Evolutionary conservation across 2,113 vertebrate genomes (phyloP), one percentile per base, ranked within the genome.

Genomic region (Muscicapa adusta): DNA sequence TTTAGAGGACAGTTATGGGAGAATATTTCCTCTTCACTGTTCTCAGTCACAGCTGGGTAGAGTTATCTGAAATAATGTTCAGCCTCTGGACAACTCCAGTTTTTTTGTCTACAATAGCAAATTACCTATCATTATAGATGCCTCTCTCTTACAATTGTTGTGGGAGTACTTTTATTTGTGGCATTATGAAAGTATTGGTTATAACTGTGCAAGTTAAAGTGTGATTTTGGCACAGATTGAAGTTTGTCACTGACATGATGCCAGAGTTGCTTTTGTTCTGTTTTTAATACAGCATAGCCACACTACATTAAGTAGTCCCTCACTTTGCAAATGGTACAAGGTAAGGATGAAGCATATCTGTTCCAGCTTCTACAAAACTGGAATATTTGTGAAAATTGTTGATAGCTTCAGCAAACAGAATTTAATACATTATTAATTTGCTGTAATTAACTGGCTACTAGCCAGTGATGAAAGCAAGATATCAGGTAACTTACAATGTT

Each of bases 401-500:
- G 2, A 72, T 72, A 70, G 29, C 31, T 78, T 87, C 61, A 54
- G 28, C 14, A 89, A 92, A 79, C 89, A 78, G 62, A 57, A 91
- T 86, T 84, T 36, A 63, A 74, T 68, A 74, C 26, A 6, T 68
- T 92, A 81, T 89, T 87, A 93, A 78, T 88, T 87, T 38, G 12
- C 31, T 75, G 20, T 94, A 95, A 93, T 93, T 91, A 85, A 68
- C 57, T 92, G 94, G 83, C 61, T 50, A 29, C 25, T 78, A 87
- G 70, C 84, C 91, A 89, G 6, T 13, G 66, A 85, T 91, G 45
- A 78, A 92, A 88, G 29, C 48, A 42, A 91, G 42, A 79, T 19
- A 79, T 87, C n/a, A 65, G 68, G 56, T 81, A 65, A 18, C 18
- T 77, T 71, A 13, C 17, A 29, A 1, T 68, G 62, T 75, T 89